Base-by-base conservation (phyloP, 2,888 invertebrate genomes). In the Glyphotaelius pellucidus region DNA sequence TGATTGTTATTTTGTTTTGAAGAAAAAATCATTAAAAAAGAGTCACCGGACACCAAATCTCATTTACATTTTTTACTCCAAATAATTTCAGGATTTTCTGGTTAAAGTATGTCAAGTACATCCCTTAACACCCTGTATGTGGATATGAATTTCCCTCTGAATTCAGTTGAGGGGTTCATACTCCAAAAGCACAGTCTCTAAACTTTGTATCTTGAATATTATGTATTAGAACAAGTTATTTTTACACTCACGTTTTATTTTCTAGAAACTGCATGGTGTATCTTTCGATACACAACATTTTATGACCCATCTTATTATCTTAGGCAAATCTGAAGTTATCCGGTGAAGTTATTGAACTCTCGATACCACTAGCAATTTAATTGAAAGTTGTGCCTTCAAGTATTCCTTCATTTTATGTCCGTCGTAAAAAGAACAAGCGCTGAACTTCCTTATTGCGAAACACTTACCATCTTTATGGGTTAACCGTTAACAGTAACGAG, bases 401-500 rank as follows among this genome's bases (percentile, higher is more conserved):
- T n/a, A 67, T 67, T 67, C 67, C 67, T 67, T 67, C 67, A 67
- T 67, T 67, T 67, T 67, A 67, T 67, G 67, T 67, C 67, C 67
- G n/a, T n/a, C 67, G 25, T 67, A 67, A 67, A 67, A 67, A 67
- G 67, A 67, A 67, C 67, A 67, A 67, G 67, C 67, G 67, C 25
- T 67, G 25, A 67, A 67, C 67, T 67, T 67, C 67, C 67, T 67
- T 67, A 67, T 67, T 67, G 67, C 67, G 25, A 67, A 67, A 67
- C 67, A 67, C 67, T 67, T 67, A 67, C 67, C 67, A 67, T 67
- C 67, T 67, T 67, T 67, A 67, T 67, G 25, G 67, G 67, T 67
- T 67, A 67, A 67, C 25, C n/a, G 67, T 67, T 67, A 67, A 67
- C 67, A 67, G 67, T n/a, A 25, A 67, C 67, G 9, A 67, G 67